Percentiles rank a stretch among this genome's conserved stretches.
Conservation (phyloP, 37 sponge, comb jelly and placozoan species). For the Halisarca cf. caerulea region DNA sequence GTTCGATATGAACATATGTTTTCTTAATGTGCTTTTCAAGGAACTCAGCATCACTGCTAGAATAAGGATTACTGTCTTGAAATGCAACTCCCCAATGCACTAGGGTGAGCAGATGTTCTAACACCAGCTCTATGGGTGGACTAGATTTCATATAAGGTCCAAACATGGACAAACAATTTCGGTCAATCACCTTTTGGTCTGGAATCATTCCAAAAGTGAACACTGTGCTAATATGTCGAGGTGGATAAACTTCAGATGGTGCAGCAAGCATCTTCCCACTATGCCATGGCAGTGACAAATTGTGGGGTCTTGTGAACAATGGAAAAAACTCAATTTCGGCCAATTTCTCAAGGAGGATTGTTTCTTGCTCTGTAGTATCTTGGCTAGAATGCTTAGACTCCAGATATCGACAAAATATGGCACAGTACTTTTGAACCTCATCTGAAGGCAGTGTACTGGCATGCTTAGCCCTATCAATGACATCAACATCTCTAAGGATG, state of each 20-base stretch:
- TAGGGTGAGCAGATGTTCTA: constrained; percentile 11
- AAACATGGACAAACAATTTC: background rate
- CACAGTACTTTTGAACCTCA: constrained; percentile 10
- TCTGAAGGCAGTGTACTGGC: background rate
- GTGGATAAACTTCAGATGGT: constrained; percentile 34
- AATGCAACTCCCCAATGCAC: background rate
- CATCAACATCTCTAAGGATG: constrained; percentile 17
- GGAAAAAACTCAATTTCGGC: constrained; percentile 33
- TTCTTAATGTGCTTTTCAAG: background rate
- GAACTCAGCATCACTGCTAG: background rate
- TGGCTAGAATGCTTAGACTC: background rate
- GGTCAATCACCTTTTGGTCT: background rate
- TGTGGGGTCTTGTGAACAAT: background rate
- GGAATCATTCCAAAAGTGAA: constrained; percentile 34
- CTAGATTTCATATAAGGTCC: background rate
- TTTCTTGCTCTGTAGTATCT: background rate
- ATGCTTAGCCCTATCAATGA: constrained; percentile 42
- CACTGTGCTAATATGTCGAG: background rate
- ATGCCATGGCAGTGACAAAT: constrained; percentile 39
- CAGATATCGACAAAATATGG: background rate
- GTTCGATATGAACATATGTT: background rate
- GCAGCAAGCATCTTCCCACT: background rate
- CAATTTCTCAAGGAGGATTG: background rate
- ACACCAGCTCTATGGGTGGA: constrained; percentile 22
- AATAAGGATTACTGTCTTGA: background rate